A percentile compares a stretch with the other conserved stretches of the same genome.
Evolutionary conservation across 2,888 invertebrate genomes (phyloP).

Genomic region (Mythimna impura): DNA sequence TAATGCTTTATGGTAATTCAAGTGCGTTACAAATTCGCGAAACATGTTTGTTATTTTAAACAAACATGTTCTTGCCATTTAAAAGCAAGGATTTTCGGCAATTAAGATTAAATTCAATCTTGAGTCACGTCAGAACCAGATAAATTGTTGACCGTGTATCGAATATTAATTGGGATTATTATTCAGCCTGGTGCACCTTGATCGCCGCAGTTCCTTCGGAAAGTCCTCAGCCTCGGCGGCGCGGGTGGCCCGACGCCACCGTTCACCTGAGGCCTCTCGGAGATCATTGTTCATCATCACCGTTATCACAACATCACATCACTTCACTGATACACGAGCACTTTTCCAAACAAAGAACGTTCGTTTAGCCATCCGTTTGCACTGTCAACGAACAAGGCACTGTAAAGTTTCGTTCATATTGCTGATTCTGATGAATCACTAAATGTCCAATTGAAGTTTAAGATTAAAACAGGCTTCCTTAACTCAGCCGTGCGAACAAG

Average conservation of each 20-base stretch:
- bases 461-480: constrained; percentile 65
- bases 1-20: constrained; percentile 34
- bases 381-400: constrained; percentile 55
- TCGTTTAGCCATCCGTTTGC: constrained; percentile 60
- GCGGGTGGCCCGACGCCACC: constrained; percentile 84
- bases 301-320: constrained; percentile 77
- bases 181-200: constrained; percentile 84
- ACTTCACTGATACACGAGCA: constrained; percentile 60
- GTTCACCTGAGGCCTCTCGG: constrained; percentile 84
- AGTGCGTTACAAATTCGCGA: constrained; percentile 35
- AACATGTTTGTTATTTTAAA: constrained; percentile 42
- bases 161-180: constrained; percentile 63
- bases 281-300: constrained; percentile 87
- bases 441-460: constrained; percentile 61
- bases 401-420: constrained; percentile 60
- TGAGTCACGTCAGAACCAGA: constrained; percentile 63
- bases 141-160: constrained; percentile 59
- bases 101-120: constrained; percentile 47
- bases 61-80: constrained; percentile 45
- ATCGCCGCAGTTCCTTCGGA: constrained; percentile 91
- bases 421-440: constrained; percentile 65
- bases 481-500: constrained; percentile 68
- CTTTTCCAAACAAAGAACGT: constrained; percentile 61
- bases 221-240: constrained; percentile 86
- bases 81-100: constrained; percentile 53